Base-by-base conservation (phyloP, 1,140 invertebrate genomes). In the Hypsibius dujardini region DNA sequence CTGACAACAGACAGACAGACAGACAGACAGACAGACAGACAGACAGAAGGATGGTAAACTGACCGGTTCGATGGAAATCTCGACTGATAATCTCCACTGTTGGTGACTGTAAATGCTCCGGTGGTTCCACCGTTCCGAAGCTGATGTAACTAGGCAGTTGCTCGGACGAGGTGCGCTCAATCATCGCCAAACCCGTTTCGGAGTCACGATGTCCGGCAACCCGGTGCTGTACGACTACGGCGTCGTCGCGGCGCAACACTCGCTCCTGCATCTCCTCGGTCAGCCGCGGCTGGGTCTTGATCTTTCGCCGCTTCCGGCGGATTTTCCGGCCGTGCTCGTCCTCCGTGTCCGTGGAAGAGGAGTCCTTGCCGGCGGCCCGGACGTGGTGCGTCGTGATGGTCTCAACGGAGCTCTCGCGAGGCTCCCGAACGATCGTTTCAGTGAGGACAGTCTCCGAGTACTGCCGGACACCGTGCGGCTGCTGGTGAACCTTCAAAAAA, bases 91-190 rank as follows among this genome's bases (percentile, higher is more conserved):
- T 56, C 50, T 56, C 50, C 7, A n/a, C 50, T 7, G 50, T 7
- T n/a, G 50, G 50, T n/a, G 50, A 56, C 7, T 56, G 50, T 7
- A 56, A 56, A 56, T n/a, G 7, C 7, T 56, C 50, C 50, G n/a
- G n/a, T n/a, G 62, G 62, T 42, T 67, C 62, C 7, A 67, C 7
- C 3, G 7, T 7, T 3, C 62, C 62, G 62, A 67, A 67, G 42
- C 62, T 67, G 62, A 67, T 67, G 62, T 67, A 67, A 42, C 7
- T 67, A 3, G 62, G 62, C 7, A 67, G 62, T 67, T 67, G 62
- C 62, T 67, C 62, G 7, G 62, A 14, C 7, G 7, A 14, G 7
- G 62, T 14, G 7, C 62, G 62, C 42, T 67, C 62, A 42, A 67
- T 67, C 7, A 67, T 12, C 7, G 62, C 7, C 7, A 67, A 12